Base-by-base conservation (phyloP, 2,113 vertebrate genomes). In the Asarcornis scutulata region DNA sequence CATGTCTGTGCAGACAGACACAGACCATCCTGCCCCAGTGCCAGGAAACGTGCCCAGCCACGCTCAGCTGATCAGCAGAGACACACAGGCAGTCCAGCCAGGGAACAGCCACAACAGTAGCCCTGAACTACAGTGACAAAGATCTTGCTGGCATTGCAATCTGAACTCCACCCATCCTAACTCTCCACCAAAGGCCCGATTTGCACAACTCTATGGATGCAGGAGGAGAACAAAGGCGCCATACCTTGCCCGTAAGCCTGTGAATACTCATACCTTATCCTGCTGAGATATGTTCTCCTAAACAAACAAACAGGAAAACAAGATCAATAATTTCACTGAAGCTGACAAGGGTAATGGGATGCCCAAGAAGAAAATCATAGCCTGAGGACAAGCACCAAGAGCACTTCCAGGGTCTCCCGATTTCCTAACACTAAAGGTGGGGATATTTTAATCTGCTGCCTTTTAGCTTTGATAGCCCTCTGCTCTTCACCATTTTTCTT, bases 321-420 rank as follows among this genome's bases (percentile, higher is more conserved):
- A 88, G 59, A 73, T 26, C 29, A 96, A 73, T 73, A 95, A 95
- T 59, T 50, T 55, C 44, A 68, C 38, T 77, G n/a, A 86, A 66
- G 6, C 2, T 66, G 52, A 68, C 63, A 93, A 88, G 31, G 32
- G 71, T 53, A 96, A 93, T 2, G 1, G 53, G 63, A 85, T 59
- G 13, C 25, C 48, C 4, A 7, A 87, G 66, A 87, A 82, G 53
- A 72, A 95, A 90, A 83, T 88, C 55, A 74, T 31, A 81, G 46
- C 40, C n/a, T 74, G 59, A 69, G 77, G 26, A 86, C 17, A 36
- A 0, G 4, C n/a, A 69, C 27, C 23, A 69, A 71, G 36, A 84
- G 22, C 16, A 52, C 23, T 92, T 88, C 17, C 40, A 16, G 26
- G n/a, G 21, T 58, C 72, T 83, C 77, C 84, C 74, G 84, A 63